Conservation (phyloP, 2,888 invertebrate genomes). For the Petrolisthes cinctipes region DNA sequence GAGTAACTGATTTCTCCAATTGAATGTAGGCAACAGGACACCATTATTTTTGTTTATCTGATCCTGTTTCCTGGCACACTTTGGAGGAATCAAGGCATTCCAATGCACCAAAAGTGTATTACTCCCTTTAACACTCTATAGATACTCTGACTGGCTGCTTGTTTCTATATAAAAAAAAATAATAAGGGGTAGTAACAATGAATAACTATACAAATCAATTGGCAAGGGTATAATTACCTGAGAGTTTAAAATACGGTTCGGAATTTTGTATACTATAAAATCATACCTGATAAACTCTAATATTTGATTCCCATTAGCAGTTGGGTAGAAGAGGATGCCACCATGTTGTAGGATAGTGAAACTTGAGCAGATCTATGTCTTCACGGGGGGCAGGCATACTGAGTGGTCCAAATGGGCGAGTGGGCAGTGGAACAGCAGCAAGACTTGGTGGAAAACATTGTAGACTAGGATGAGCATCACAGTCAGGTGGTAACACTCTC, state of each 20-base stretch:
- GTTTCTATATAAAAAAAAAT: too few relatives aligned
- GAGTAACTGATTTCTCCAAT: too few relatives aligned
- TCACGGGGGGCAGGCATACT: constrained; percentile 74
- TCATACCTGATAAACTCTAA: neutral
- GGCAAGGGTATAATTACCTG: too few relatives aligned
- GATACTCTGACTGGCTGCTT: too few relatives aligned
- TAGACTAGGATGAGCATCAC: constrained; percentile 72
- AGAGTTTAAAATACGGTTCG: neutral
- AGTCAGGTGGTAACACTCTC: constrained; percentile 73
- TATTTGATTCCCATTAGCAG: constrained; percentile 14
- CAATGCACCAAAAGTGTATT: too few relatives aligned
- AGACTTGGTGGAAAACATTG: constrained; percentile 74
- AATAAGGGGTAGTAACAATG: too few relatives aligned
- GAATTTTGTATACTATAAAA: neutral
- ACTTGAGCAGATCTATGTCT: constrained; percentile 75
- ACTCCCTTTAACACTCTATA: too few relatives aligned
- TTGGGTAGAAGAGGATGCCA: constrained; percentile 69
- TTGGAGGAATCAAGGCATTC: too few relatives aligned
- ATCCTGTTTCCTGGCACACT: too few relatives aligned
- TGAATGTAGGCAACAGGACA: too few relatives aligned
- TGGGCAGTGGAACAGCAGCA: constrained; percentile 72
- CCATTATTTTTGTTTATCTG: too few relatives aligned
- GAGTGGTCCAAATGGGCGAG: constrained; percentile 71
- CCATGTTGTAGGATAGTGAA: constrained; percentile 75
- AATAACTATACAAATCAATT: too few relatives aligned